Evolutionary conservation across 2,113 vertebrate species (phyloP).

Genomic region (Vulpes vulpes): DNA sequence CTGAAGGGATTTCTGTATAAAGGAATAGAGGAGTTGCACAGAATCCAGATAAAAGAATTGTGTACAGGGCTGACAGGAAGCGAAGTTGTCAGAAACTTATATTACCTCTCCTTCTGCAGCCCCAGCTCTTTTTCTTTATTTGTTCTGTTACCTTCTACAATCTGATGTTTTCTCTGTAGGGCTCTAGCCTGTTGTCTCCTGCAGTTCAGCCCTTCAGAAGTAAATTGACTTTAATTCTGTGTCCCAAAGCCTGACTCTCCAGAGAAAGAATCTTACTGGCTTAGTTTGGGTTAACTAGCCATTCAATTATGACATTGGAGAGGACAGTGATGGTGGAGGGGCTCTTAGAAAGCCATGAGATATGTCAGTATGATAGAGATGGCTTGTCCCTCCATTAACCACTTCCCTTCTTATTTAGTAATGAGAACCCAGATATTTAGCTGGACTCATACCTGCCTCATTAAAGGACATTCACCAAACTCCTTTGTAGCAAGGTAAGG

Average conservation of each 20-base stretch:
- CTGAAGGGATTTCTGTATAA: neutral
- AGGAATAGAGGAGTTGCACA: neutral
- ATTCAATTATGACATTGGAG: neutral
- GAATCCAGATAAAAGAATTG: constrained; percentile 24
- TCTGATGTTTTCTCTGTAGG: neutral
- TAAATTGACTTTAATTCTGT: constrained; percentile 38
- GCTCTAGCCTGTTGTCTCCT: neutral
- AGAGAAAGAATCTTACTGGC: neutral
- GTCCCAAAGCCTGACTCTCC: neutral
- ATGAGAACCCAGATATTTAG: neutral
- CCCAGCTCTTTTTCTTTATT: neutral
- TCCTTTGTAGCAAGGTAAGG: neutral
- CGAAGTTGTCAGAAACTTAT: neutral
- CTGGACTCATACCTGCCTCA: neutral
- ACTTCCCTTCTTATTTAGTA: neutral
- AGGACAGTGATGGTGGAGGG: neutral
- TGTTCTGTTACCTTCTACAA: neutral
- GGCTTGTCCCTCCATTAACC: neutral
- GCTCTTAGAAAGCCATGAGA: neutral
- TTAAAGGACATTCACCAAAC: neutral
- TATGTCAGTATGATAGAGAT: neutral
- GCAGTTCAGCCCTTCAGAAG: neutral
- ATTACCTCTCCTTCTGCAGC: neutral
- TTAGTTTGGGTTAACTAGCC: neutral
- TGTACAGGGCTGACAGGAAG: neutral